Evolutionary conservation across 2,888 invertebrate species (phyloP).

Genomic region (Thera britannica): DNA sequence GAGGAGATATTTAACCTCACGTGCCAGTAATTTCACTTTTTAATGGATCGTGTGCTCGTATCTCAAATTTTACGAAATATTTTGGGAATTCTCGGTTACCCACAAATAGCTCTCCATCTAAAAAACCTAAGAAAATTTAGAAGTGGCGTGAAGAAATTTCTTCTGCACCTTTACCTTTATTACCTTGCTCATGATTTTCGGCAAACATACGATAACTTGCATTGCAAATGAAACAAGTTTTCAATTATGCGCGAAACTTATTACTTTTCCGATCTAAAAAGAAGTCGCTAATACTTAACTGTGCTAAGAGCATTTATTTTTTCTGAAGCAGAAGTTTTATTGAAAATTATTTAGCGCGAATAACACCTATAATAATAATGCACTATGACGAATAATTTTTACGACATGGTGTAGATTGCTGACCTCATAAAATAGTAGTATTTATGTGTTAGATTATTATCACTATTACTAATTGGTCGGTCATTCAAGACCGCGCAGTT

Average conservation of each 20-base stretch:
- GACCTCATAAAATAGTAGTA: slow-evolving; percentile 9
- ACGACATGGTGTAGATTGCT: slow-evolving; percentile 5
- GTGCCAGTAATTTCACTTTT: too few relatives aligned
- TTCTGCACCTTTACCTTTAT: too few relatives aligned
- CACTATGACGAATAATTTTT: not conserved
- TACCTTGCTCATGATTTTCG: too few relatives aligned
- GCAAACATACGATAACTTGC: not conserved
- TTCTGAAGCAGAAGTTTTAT: not conserved
- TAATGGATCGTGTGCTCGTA: too few relatives aligned
- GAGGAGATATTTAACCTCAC: too few relatives aligned
- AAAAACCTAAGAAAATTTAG: too few relatives aligned
- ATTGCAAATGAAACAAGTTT: not conserved
- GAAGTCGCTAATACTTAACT: too few relatives aligned
- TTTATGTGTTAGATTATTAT: slow-evolving; percentile 14
- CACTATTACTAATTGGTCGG: slow-evolving; percentile 7
- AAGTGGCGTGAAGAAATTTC: too few relatives aligned
- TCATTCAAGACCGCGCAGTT: not conserved
- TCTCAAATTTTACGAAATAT: too few relatives aligned
- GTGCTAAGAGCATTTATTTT: not conserved
- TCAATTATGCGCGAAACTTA: not conserved
- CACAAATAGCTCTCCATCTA: too few relatives aligned
- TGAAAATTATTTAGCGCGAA: not conserved
- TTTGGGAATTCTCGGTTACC: too few relatives aligned
- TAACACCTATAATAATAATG: not conserved
- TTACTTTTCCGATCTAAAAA: not conserved